Conservation (phyloP, 35 echinoderm and acorn worm genomes). For the Stichopus chloronotus region DNA sequence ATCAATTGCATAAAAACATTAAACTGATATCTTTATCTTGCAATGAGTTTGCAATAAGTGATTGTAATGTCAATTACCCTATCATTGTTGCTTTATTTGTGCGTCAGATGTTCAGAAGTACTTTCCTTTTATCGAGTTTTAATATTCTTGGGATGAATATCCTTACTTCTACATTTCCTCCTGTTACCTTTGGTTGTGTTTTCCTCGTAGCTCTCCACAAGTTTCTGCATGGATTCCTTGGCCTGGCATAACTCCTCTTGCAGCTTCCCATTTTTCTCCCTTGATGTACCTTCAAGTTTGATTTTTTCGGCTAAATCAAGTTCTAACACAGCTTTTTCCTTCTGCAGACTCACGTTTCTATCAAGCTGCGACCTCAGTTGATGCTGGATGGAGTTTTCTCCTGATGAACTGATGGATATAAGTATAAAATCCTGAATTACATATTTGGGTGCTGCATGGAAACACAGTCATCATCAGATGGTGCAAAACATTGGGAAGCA, state of each 20-base stretch:
- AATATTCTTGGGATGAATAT: too few species aligned
- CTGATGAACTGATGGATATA: conserved; percentile 26
- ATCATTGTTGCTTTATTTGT: too few species aligned
- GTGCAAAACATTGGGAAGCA: too few species aligned
- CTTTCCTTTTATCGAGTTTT: too few species aligned
- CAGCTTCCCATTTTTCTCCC: conserved; percentile 56
- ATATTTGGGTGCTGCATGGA: too few species aligned
- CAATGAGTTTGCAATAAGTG: too few species aligned
- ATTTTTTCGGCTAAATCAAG: conserved; percentile 65
- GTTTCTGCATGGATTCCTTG: conserved; percentile 66
- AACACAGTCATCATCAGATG: too few species aligned
- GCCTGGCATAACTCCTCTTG: conserved; percentile 61
- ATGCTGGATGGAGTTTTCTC: conserved; percentile 47
- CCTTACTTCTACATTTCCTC: neutral
- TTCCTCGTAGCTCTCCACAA: conserved; percentile 67
- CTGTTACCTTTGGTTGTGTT: conserved; percentile 69
- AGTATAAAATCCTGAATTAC: neutral
- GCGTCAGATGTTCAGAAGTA: too few species aligned
- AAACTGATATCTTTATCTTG: too few species aligned
- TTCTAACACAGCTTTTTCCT: conserved; percentile 80
- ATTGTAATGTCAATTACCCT: too few species aligned
- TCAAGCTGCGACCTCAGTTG: conserved; percentile 78
- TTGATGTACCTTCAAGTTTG: neutral
- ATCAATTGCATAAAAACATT: too few species aligned
- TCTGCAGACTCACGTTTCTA: conserved; percentile 68